Evolutionary conservation across 2,113 vertebrate species (phyloP), one percentile per base, ranked within the genome.

Genomic region (Eleginops maclovinus): DNA sequence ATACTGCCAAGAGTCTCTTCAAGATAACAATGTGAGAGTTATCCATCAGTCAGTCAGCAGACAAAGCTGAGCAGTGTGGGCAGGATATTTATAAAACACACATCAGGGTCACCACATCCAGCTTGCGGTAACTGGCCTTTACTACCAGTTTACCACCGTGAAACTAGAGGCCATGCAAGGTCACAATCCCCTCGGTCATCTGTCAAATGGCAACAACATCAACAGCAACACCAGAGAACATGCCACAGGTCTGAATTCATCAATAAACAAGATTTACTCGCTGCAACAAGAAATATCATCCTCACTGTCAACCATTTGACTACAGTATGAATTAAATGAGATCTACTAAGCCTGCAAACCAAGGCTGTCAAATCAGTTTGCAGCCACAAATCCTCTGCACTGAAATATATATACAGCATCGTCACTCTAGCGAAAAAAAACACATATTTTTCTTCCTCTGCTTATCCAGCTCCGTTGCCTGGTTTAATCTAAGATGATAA

Each of bases 141-240:
- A 55, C 41, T 11, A 54, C 49, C 5, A 17, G 61, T 22, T 47
- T 11, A 56, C 51, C 43, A 36, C 26, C 0, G 4, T 58, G 26
- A 66, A 66, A 47, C n/a, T 2, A 19, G 53, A 66, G n/a, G n/a
- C 28, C 26, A 36, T 15, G n/a, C 53, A 11, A 15, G n/a, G 53
- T 28, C 26, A 36, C 24, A 40, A 58, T 65, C 61, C 72, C 22
- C 41, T 22, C 26, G 24, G n/a, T 75, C 47, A 65, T 66, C 26
- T 19, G 26, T 14, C n/a, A 36, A 40, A 58, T 16, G 1, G 41
- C 43, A 40, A 65, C 26, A 31, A 24, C 72, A 65, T 47, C n/a
- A 22, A 24, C 61, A 56, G 22, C n/a, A 36, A 24, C 19, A 19
- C 36, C 51, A 12, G 19, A 46, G 24, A 15, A 2, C 55, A 75